phyloP scores from a whole-genome alignment of 2,888 invertebrate species.

The Invenusta paracnida region DNA sequence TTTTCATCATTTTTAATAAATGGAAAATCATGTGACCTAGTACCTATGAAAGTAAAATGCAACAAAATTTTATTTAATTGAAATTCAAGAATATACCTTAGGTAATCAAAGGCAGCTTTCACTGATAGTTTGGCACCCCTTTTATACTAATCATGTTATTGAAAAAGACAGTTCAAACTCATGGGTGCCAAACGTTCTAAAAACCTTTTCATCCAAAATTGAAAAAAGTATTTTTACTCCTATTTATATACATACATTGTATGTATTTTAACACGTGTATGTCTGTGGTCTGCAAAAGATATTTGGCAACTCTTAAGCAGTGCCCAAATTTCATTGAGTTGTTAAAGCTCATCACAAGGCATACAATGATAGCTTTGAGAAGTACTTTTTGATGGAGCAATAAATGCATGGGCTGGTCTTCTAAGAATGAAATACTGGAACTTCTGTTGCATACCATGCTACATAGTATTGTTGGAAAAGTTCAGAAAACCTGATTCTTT shows the following conservation, averaged over 20 bases:
- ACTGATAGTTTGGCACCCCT: too few species aligned
- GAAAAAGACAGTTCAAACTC: too few species aligned
- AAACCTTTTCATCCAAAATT: not conserved
- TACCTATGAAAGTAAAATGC: too few species aligned
- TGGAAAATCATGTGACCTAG: too few species aligned
- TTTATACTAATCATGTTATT: too few species aligned
- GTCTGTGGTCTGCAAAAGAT: not conserved
- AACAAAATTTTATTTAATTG: too few species aligned
- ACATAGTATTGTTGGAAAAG: not conserved
- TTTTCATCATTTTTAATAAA: too few species aligned
- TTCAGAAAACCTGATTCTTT: not conserved
- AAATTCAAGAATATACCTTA: too few species aligned
- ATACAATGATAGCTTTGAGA: not conserved
- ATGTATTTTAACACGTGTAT: not conserved
- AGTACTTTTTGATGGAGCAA: not conserved
- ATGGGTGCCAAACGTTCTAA: constrained; percentile 12
- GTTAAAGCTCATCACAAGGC: not conserved
- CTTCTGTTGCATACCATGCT: not conserved
- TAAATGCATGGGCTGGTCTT: not conserved
- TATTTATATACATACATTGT: constrained; percentile 10
- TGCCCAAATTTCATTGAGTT: not conserved
- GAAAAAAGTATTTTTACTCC: not conserved
- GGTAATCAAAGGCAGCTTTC: too few species aligned
- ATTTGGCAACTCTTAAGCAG: not conserved
- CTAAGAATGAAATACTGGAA: not conserved